Conservation (phyloP, 2,797 vertebrate genomes). For the Morus bassanus region DNA sequence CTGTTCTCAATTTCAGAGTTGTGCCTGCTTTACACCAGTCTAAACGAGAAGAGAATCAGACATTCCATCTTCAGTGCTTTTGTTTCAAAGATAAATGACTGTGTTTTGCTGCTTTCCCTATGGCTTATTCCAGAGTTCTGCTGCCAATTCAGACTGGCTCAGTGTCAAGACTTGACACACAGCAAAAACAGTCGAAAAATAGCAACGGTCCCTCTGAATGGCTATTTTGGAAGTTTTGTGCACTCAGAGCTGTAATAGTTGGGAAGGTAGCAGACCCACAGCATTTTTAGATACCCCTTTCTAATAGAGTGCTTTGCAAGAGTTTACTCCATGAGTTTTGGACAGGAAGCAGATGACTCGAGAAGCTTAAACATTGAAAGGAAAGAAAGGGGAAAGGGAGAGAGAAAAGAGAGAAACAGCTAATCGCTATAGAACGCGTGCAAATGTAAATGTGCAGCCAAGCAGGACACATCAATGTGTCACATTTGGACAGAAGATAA, state of each 20-base stretch:
- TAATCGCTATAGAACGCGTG: not conserved
- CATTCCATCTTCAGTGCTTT: constrained; percentile 32
- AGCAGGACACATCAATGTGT: not conserved
- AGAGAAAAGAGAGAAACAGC: not conserved
- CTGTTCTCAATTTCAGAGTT: not conserved
- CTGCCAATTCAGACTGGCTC: constrained; percentile 48
- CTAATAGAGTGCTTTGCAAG: not conserved
- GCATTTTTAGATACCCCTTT: not conserved
- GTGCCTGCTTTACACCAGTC: not conserved
- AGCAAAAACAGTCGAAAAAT: constrained; percentile 29
- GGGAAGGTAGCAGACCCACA: not conserved
- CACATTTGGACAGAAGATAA: not conserved
- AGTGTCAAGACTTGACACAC: constrained; percentile 14
- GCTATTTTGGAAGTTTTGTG: not conserved
- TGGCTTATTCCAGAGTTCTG: constrained; percentile 13
- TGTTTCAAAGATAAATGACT: constrained; percentile 53
- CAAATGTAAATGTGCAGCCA: not conserved
- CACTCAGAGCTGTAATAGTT: not conserved
- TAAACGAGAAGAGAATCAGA: not conserved
- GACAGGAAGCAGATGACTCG: not conserved
- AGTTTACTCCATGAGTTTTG: not conserved
- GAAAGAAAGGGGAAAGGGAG: not conserved
- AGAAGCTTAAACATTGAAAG: not conserved
- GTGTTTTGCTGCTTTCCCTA: constrained; percentile 39
- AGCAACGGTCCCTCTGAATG: not conserved